A percentile compares a stretch with the other conserved stretches of the same genome.
Evolutionary conservation across 1,140 invertebrate species (phyloP).

Genomic region (Contarinia nasturtii): DNA sequence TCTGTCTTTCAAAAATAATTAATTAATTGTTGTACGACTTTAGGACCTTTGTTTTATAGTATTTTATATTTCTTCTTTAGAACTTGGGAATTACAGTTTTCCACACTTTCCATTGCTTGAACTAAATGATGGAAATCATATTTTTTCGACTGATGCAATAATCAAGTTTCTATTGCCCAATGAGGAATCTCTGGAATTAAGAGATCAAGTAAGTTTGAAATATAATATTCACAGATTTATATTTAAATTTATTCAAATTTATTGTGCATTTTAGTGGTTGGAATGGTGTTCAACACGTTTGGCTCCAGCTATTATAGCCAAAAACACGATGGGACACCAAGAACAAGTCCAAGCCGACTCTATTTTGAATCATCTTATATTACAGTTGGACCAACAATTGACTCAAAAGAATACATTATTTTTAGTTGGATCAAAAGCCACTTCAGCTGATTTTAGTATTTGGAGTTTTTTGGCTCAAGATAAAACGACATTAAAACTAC

Average conservation of each 20-base stretch:
- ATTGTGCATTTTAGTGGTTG: conserved; percentile 45
- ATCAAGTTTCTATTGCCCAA: conserved; percentile 31
- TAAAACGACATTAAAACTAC: conserved; percentile 22
- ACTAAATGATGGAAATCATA: conserved; percentile 22
- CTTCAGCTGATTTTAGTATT: conserved; percentile 11
- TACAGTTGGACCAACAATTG: conserved; percentile 23
- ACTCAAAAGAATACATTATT: conserved; percentile 16
- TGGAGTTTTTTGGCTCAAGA: conserved; percentile 23
- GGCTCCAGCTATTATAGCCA: conserved; percentile 30
- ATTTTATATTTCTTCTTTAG: too few relatives aligned
- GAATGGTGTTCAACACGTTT: conserved; percentile 56
- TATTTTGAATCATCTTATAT: conserved; percentile 24
- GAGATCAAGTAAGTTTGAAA: conserved; percentile 9
- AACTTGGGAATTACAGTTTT: too few relatives aligned
- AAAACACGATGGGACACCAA: conserved; percentile 25
- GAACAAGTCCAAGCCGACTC: conserved; percentile 27
- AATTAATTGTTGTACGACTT: too few relatives aligned
- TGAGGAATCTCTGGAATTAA: conserved; percentile 6
- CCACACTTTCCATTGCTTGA: conserved; percentile 12
- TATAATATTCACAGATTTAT: too few relatives aligned
- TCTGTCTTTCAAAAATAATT: too few relatives aligned
- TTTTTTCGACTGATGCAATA: conserved; percentile 35
- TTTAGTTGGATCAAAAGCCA: conserved; percentile 8
- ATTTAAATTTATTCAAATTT: conserved; percentile 2
- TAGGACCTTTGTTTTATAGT: too few relatives aligned